phyloP scores from a whole-genome alignment of 2,888 invertebrate species.

The Branchinecta sandiegonensis region DNA sequence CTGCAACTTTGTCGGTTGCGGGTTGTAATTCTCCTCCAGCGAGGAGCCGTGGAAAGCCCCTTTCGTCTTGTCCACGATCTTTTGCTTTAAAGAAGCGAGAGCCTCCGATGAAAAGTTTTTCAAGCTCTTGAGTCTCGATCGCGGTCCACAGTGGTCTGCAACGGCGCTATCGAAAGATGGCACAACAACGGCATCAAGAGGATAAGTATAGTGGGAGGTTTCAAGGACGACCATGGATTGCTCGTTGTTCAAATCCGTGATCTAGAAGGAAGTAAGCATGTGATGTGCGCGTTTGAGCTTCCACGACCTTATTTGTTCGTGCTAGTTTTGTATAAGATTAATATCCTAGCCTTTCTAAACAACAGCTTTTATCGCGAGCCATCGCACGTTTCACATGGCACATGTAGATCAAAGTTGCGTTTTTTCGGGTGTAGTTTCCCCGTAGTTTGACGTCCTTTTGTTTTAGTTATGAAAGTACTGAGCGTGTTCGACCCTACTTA shows the following conservation, averaged over 20 bases:
- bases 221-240: not conserved
- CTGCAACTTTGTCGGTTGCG: not conserved
- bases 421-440: too few relatives aligned
- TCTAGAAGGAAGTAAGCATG: not conserved
- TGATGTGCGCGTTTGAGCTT: too few relatives aligned
- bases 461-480: too few relatives aligned
- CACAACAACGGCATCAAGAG: not conserved
- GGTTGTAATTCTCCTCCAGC: not conserved
- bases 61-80: not conserved
- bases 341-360: too few relatives aligned
- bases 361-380: too few relatives aligned
- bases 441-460: too few relatives aligned
- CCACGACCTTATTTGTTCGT: too few relatives aligned
- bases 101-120: not conserved
- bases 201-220: constrained; percentile 7
- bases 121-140: not conserved
- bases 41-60: not conserved
- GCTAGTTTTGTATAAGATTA: too few relatives aligned
- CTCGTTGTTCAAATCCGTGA: too few relatives aligned
- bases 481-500: too few relatives aligned
- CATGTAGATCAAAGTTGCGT: too few relatives aligned
- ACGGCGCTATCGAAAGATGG: not conserved
- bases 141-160: not conserved
- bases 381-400: too few relatives aligned
- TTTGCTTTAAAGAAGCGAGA: not conserved